Conservation (phyloP, 2,797 vertebrate species). For the Pristis pectinata region DNA sequence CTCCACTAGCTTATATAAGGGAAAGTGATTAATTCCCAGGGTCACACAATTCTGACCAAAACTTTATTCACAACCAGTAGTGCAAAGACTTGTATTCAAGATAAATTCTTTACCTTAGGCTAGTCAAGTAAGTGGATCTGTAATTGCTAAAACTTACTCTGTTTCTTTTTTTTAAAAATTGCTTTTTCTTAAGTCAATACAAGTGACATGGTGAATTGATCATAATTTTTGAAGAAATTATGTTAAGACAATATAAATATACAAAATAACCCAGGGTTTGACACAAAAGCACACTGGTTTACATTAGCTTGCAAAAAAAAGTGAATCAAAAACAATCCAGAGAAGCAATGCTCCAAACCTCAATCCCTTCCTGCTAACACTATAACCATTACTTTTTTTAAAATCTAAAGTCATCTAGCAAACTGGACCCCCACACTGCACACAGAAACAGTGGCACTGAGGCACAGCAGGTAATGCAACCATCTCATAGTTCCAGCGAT, state of each 20-base stretch:
- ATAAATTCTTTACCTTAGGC: neutral
- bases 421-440: neutral
- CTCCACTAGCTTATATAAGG: neutral
- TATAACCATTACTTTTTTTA: neutral
- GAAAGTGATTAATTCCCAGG: neutral
- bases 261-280: neutral
- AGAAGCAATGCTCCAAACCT: too few relatives aligned
- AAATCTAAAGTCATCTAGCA: neutral
- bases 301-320: neutral
- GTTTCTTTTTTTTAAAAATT: neutral
- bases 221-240: neutral
- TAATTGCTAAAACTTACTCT: neutral
- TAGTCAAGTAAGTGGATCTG: neutral
- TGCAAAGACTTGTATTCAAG: neutral
- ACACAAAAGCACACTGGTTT: neutral
- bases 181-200: neutral
- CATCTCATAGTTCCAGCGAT: too few relatives aligned
- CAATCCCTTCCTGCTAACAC: neutral
- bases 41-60: neutral
- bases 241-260: neutral
- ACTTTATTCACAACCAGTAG: neutral
- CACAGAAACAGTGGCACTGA: neutral
- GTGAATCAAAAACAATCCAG: neutral
- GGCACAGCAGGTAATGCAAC: too few relatives aligned
- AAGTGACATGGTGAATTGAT: neutral